phyloP scores from a whole-genome alignment of 2,888 invertebrate species.

The Acleris laterana region DNA sequence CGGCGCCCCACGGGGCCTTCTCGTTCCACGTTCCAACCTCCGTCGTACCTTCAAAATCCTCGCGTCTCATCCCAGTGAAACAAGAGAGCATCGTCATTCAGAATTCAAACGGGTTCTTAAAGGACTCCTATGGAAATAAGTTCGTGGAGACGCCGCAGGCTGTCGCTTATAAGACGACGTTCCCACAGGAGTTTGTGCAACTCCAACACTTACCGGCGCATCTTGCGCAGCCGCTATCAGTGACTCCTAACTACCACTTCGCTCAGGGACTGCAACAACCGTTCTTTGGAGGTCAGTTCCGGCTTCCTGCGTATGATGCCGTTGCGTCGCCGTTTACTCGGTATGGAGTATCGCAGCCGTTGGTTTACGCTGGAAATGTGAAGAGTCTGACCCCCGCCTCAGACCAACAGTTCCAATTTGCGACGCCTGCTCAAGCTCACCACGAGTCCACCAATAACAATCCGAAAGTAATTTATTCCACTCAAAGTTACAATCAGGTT shows the following conservation, averaged over 20 bases:
- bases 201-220: conserved; percentile 74
- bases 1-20: conserved; percentile 67
- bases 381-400: conserved; percentile 53
- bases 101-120: conserved; percentile 61
- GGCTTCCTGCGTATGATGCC: conserved; percentile 56
- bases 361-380: conserved; percentile 57
- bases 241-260: conserved; percentile 58
- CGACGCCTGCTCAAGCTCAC: conserved; percentile 47
- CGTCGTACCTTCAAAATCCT: conserved; percentile 50
- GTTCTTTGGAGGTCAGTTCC: conserved; percentile 61
- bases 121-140: conserved; percentile 76
- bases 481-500: conserved; percentile 48
- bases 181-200: conserved; percentile 71
- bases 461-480: conserved; percentile 52
- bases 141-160: conserved; percentile 64
- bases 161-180: conserved; percentile 61
- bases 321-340: conserved; percentile 50
- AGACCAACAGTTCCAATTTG: conserved; percentile 42
- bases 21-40: conserved; percentile 65
- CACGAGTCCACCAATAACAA: conserved; percentile 60
- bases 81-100: conserved; percentile 56
- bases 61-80: conserved; percentile 61
- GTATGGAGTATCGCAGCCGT: conserved; percentile 54
- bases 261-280: conserved; percentile 60
- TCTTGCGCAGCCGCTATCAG: conserved; percentile 68